Conservation (phyloP, 2,888 invertebrate genomes). For the Notodonta ziczac region DNA sequence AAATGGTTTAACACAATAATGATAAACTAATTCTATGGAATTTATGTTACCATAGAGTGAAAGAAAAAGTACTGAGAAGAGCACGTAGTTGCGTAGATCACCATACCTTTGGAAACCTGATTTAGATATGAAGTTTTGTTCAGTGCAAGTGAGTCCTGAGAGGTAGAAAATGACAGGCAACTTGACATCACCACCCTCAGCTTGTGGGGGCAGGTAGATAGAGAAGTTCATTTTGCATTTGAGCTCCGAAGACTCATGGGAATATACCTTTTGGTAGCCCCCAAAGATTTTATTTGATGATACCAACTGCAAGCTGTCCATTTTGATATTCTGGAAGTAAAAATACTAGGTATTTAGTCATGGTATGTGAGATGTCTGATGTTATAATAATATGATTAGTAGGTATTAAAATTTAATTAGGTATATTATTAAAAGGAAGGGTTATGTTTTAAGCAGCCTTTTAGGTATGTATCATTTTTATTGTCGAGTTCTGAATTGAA, state of each 20-base stretch:
- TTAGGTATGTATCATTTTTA: too few species aligned
- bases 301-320: conserved; percentile 85
- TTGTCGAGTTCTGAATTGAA: too few species aligned
- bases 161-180: conserved; percentile 95
- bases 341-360: background rate
- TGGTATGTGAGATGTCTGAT: too few species aligned
- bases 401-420: too few species aligned
- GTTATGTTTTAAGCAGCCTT: too few species aligned
- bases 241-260: conserved; percentile 90
- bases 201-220: conserved; percentile 93
- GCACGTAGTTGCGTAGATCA: too few species aligned
- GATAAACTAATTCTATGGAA: too few species aligned
- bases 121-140: conserved; percentile 98
- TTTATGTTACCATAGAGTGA: too few species aligned
- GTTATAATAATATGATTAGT: too few species aligned
- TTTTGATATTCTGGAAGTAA: conserved; percentile 52
- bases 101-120: conserved; percentile 93
- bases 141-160: conserved; percentile 96
- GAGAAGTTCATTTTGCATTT: conserved; percentile 97
- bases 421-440: too few species aligned
- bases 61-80: too few species aligned
- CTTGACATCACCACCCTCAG: conserved; percentile 84
- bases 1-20: too few species aligned
- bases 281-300: conserved; percentile 91
- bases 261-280: conserved; percentile 93